Evolutionary conservation across 2,113 vertebrate genomes (phyloP), one percentile per base, ranked within the genome.

Genomic region (Phyllostomus hastatus): DNA sequence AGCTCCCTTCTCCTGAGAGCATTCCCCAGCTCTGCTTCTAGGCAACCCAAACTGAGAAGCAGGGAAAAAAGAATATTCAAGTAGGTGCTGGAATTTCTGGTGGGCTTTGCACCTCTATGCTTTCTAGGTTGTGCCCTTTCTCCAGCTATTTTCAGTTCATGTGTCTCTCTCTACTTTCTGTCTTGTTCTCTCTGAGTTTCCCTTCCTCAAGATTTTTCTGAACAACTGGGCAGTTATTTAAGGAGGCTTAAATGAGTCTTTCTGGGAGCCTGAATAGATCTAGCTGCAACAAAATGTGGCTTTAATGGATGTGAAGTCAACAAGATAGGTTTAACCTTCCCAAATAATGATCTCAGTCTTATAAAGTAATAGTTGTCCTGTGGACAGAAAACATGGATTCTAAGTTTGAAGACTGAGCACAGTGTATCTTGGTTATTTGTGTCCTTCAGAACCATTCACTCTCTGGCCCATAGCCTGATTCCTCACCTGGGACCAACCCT

Each of bases 261-360:
- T 92, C 61, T 93, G 46, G 91, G 78, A 35, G 8, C 8, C 79
- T 88, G 38, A 57, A 17, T 83, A 81, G 78, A 67, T 61, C 17
- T 73, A 54, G 54, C n/a, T 88, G 54, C 1, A 26, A 31, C 88
- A 69, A 72, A 22, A 81, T 70, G 38, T 1, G 20, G 31, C 28
- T 35, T 94, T 94, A 66, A 73, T 7, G 80, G 46, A 91, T 78
- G 48, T 73, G 54, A 95, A 92, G 67, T n/a, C n/a, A 84, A n/a
- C 4, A 35, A 79, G 43, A 26, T 31, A 50, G 64, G 20, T 10
- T 92, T 69, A 91, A 43, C 26, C 26, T 22, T 38, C 52, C 22
- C 22, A 59, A 67, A 61, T 14, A 76, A 57, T 33, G 54, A 22
- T 28, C 69, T 92, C 46, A 46, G 41, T 15, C 75, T 94, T 75